Evolutionary conservation across 23 tunicate genomes (phyloP).

Genomic region (Styela plicata): DNA sequence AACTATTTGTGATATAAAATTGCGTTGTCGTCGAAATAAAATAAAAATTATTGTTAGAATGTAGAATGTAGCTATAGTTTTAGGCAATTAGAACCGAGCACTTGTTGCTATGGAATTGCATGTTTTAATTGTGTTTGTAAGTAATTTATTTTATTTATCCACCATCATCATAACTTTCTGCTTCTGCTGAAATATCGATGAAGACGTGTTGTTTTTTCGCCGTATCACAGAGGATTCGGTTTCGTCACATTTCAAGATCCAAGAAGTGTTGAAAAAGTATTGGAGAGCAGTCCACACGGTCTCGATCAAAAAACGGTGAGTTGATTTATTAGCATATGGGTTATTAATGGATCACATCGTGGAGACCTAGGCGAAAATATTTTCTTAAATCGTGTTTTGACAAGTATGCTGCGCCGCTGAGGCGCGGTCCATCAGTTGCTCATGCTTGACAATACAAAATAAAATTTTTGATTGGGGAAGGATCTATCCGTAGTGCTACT

Average conservation of each 20-base stretch:
- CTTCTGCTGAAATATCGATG: not conserved
- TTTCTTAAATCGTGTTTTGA: no score
- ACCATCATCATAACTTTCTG: not conserved
- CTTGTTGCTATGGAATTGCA: not conserved
- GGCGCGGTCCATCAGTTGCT: no score
- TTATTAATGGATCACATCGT: no score
- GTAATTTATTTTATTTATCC: not conserved
- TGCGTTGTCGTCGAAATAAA: no score
- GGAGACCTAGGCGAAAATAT: no score
- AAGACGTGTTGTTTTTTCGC: constrained; percentile 93
- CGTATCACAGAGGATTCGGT: constrained; percentile 98
- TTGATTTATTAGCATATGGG: no score
- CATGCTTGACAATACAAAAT: no score
- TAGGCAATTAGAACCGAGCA: not conserved
- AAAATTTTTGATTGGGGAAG: no score
- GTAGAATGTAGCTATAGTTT: not conserved
- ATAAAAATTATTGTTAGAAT: not conserved
- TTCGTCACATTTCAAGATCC: constrained; percentile 91
- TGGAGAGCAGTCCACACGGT: constrained; percentile 49
- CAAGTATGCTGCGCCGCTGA: no score
- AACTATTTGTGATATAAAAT: no score
- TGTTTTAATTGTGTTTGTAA: not conserved
- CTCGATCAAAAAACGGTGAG: constrained; percentile 91
- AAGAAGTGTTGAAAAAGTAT: constrained; percentile 68
- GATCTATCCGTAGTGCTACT: no score